Evolutionary conservation across 2,888 invertebrate genomes (phyloP).

Genomic region (Spialia ferax): DNA sequence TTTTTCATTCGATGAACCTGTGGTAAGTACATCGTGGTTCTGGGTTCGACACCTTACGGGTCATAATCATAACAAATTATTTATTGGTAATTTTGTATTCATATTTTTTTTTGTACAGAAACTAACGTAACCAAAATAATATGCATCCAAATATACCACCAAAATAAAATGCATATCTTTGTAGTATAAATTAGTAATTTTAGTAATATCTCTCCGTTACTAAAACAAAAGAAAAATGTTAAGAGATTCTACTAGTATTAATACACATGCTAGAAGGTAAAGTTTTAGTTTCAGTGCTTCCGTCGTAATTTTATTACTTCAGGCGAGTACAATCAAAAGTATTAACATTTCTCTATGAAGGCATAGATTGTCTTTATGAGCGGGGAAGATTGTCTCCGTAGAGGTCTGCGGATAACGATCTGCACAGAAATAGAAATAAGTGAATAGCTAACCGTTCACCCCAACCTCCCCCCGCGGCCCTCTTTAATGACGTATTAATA

Average conservation of each 20-base stretch:
- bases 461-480: conserved; percentile 37
- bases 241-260: background rate
- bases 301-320: background rate
- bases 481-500: conserved; percentile 30
- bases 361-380: conserved; percentile 11
- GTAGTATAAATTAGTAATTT: background rate
- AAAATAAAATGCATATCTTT: too few relatives aligned
- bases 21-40: too few relatives aligned
- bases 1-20: too few relatives aligned
- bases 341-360: conserved; percentile 11
- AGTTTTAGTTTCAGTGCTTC: background rate
- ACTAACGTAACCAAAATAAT: too few relatives aligned
- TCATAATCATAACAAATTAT: too few relatives aligned
- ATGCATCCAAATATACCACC: too few relatives aligned
- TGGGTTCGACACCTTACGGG: too few relatives aligned
- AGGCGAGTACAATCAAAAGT: conserved; percentile 7
- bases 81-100: too few relatives aligned
- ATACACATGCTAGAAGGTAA: background rate
- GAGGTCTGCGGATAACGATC: conserved; percentile 9
- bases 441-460: conserved; percentile 35
- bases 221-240: background rate
- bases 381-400: conserved; percentile 1
- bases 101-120: too few relatives aligned
- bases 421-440: conserved; percentile 15
- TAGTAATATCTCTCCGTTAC: background rate